Evolutionary conservation across 2,888 invertebrate genomes (phyloP).

Genomic region (Scaptomyza tumidula): DNA sequence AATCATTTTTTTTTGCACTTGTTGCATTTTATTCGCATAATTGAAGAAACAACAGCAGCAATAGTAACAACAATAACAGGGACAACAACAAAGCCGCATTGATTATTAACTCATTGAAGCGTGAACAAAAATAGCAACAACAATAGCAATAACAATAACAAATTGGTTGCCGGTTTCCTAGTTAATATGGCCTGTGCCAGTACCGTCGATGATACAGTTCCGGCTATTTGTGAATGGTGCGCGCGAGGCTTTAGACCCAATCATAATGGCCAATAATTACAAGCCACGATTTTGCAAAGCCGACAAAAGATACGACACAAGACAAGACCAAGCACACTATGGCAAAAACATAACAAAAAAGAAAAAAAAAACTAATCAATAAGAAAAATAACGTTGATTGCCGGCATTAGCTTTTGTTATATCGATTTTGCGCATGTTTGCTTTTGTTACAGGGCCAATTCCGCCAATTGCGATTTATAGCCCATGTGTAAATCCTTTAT

Average conservation of each 20-base stretch:
- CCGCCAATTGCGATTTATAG: slow-evolving; percentile 61
- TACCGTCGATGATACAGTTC: slow-evolving; percentile 59
- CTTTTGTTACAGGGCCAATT: slow-evolving; percentile 28
- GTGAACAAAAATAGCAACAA: slow-evolving; percentile 29
- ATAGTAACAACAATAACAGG: slow-evolving; percentile 4
- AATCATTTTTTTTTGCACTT: slow-evolving; percentile 60
- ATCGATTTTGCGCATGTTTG: slow-evolving; percentile 24
- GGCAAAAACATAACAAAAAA: slow-evolving; percentile 59
- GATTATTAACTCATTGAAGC: slow-evolving; percentile 69
- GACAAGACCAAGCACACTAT: slow-evolving; percentile 12
- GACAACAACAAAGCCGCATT: slow-evolving; percentile 39
- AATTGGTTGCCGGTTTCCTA: slow-evolving; percentile 56
- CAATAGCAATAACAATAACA: neutral
- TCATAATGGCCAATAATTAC: slow-evolving; percentile 78
- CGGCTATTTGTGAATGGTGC: slow-evolving; percentile 69
- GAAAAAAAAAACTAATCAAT: slow-evolving; percentile 70
- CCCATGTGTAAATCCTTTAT: slow-evolving; percentile 65
- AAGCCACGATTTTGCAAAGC: slow-evolving; percentile 75
- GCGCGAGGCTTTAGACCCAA: slow-evolving; percentile 50
- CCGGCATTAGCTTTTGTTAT: slow-evolving; percentile 43
- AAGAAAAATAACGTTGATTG: slow-evolving; percentile 52
- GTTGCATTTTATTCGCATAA: slow-evolving; percentile 62
- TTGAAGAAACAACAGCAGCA: slow-evolving; percentile 41
- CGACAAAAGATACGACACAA: slow-evolving; percentile 44
- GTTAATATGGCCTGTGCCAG: slow-evolving; percentile 25